Base-by-base conservation (phyloP, 2,888 invertebrate species). In the Acanthosoma haemorrhoidale region DNA sequence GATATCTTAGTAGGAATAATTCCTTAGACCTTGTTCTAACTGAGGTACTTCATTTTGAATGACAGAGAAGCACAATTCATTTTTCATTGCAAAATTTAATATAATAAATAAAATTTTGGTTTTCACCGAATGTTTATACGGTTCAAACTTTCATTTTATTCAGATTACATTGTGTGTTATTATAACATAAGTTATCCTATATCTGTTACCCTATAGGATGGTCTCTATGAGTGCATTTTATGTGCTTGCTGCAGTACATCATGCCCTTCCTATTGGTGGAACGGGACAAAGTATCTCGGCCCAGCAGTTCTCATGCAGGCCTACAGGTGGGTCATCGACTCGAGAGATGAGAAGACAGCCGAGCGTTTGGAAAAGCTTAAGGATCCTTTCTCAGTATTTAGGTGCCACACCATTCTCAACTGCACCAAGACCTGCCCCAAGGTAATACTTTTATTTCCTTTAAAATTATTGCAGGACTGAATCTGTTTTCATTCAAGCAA, bases 231-330 rank as follows among this genome's bases (percentile, higher is more conserved):
- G 82, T 98, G 98, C 80, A 97, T 98, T 75, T 83, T 98, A 68
- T 98, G 97, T 79, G 97, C 97, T 51, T 98, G 98, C 81, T 98
- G 98, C 80, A 94, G 94, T 5, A 96, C 97, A 3, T 91, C 96
- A 21, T 98, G 98, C 76, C 98, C 98, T 0, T 94, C 94, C 13
- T 98, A 98, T 82, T 98, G 98, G 98, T 98, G 98, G 98, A 97
- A 97, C 77, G 91, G 93, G 13, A 95, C 96, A 80, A 96, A 95
- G 79, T 98, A 97, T 80, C 86, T 98, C 63, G 98, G 98, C 0
- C 98, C 98, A 0, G 98, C 98, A 29, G 96, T 95, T n/a, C 87
- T 99, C 6, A 95, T 99, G 95, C 98, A 98, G 83, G 96, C 96
- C 0, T 98, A 98, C 80, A 86, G 97, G 77, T 99, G 98, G 98